These are phyloP conservation scores for Aricia agestis DNA, from an alignment of 1,140 invertebrate species.

Conservation along the genomic window DNA sequence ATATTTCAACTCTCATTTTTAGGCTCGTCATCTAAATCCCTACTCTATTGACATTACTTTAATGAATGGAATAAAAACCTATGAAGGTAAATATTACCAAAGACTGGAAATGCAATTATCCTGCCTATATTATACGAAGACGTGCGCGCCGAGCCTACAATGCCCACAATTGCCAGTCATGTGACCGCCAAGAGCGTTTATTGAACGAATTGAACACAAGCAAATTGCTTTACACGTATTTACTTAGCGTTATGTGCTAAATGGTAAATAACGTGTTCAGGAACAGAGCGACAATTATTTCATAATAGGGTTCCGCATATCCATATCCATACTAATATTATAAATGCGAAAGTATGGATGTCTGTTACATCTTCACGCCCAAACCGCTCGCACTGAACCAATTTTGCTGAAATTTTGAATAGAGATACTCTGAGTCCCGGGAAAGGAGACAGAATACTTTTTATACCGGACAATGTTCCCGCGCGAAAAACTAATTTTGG, in stretches of 20 bases:
- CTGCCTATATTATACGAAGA: background rate
- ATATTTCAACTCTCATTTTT: too few relatives aligned
- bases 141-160: background rate
- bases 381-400: too few relatives aligned
- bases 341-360: too few relatives aligned
- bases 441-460: too few relatives aligned
- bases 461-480: too few relatives aligned
- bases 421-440: too few relatives aligned
- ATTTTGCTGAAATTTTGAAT: too few relatives aligned
- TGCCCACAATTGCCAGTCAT: conserved; percentile 40
- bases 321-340: too few relatives aligned
- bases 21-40: too few relatives aligned
- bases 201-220: conserved; percentile 36
- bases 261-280: background rate
- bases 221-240: conserved; percentile 28
- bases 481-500: too few relatives aligned
- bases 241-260: conserved; percentile 13
- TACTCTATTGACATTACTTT: too few relatives aligned
- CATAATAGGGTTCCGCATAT: background rate
- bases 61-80: background rate
- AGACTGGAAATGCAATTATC: background rate
- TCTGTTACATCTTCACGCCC: too few relatives aligned
- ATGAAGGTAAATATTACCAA: background rate
- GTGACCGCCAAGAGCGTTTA: conserved; percentile 34
- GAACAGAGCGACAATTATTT: background rate